Conservation (phyloP, 2,113 vertebrate species). For the Rhineura floridana region DNA sequence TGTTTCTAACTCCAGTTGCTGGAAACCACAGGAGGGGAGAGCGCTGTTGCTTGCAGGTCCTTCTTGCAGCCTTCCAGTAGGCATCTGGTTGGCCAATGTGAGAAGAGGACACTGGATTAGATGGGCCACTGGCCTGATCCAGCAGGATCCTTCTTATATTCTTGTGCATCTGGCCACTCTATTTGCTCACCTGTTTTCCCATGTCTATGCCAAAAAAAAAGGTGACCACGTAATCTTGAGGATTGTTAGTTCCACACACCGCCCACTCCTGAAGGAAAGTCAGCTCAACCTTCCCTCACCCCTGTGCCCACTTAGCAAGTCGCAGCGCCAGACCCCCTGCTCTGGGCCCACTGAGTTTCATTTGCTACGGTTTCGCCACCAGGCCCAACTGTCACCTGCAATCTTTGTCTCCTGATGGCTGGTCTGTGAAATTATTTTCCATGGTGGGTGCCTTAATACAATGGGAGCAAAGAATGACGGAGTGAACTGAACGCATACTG, state of each 20-base stretch:
- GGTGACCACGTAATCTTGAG: neutral
- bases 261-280: neutral
- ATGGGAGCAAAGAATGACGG: neutral
- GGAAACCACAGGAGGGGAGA: too few species aligned
- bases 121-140: too few species aligned
- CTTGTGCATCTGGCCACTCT: too few species aligned
- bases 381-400: neutral
- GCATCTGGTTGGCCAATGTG: too few species aligned
- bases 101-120: too few species aligned
- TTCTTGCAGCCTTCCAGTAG: too few species aligned
- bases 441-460: constrained; percentile 1
- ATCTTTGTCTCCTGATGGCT: constrained; percentile 2
- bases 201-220: neutral
- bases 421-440: constrained; percentile 13
- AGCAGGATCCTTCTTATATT: too few species aligned
- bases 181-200: neutral
- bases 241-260: neutral
- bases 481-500: neutral
- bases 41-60: too few species aligned
- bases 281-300: too few species aligned
- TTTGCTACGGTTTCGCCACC: neutral
- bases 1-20: too few species aligned
- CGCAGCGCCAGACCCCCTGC: too few species aligned
- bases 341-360: neutral
- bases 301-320: neutral